Evolutionary conservation across 2,797 vertebrate genomes (phyloP).

Genomic region (Euphonia xanthogaster): DNA sequence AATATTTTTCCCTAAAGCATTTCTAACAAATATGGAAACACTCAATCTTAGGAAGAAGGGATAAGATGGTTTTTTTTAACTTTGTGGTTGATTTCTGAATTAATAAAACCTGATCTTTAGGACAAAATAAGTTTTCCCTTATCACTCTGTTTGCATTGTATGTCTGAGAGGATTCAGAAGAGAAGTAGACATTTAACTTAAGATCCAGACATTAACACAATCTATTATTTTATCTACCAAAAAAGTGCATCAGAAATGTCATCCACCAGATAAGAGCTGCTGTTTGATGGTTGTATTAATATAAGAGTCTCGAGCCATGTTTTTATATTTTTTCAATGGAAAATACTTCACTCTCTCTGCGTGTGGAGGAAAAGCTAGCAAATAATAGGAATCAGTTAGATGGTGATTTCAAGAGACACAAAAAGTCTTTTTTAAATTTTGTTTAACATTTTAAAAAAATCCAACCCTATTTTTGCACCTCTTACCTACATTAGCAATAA

Average conservation of each 20-base stretch:
- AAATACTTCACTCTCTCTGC: not conserved
- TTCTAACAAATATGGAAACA: not conserved
- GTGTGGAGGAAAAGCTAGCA: not conserved
- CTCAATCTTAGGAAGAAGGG: not conserved
- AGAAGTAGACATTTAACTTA: not conserved
- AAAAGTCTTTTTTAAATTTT: not conserved
- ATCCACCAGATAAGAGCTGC: not conserved
- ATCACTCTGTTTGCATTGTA: not conserved
- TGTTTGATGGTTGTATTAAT: not conserved
- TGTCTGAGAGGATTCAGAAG: not conserved
- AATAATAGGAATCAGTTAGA: not conserved
- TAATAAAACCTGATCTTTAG: not conserved
- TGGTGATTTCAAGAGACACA: not conserved
- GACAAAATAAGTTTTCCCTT: not conserved
- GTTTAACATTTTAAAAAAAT: not conserved
- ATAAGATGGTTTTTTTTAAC: not conserved
- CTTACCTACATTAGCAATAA: not conserved
- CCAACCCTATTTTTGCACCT: accelerated
- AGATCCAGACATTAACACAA: not conserved
- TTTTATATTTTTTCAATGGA: not conserved
- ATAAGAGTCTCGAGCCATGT: not conserved
- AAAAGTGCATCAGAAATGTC: not conserved
- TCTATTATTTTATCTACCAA: not conserved
- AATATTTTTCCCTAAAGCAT: not conserved
- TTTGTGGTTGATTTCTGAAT: not conserved